These are phyloP conservation scores for Cotesia typhae DNA, from an alignment of 1,140 invertebrate species.

Conservation along the genomic window DNA sequence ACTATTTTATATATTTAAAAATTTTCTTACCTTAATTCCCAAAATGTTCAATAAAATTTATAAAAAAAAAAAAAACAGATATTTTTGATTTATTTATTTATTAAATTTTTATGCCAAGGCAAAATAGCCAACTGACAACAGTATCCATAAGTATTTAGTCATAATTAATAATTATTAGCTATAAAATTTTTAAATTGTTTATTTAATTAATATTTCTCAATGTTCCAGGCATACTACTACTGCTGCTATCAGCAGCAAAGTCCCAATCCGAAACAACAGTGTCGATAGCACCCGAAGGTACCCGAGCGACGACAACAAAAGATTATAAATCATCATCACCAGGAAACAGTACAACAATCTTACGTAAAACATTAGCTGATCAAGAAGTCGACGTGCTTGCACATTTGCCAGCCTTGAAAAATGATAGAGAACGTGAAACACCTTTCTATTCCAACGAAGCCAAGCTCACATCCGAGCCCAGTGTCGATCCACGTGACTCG, in stretches of 20 bases:
- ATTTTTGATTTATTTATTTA: too few species aligned
- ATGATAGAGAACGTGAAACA: constrained; percentile 29
- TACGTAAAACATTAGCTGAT: constrained; percentile 32
- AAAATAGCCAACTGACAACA: too few species aligned
- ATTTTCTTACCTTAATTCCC: too few species aligned
- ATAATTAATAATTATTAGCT: too few species aligned
- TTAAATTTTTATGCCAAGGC: too few species aligned
- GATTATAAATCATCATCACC: constrained; percentile 25
- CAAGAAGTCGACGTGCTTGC: constrained; percentile 33
- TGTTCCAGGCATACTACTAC: constrained; percentile 48
- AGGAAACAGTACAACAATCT: constrained; percentile 34
- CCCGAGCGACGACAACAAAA: not conserved
- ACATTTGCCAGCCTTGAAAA: constrained; percentile 25
- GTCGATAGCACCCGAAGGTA: not conserved
- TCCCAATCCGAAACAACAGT: constrained; percentile 36
- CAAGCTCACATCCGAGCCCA: not conserved
- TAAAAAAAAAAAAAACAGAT: too few species aligned
- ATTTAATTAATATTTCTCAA: constrained; percentile 13
- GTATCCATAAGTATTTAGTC: too few species aligned
- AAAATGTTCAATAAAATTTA: too few species aligned
- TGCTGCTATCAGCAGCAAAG: constrained; percentile 44
- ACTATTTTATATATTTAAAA: too few species aligned
- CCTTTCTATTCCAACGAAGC: constrained; percentile 33
- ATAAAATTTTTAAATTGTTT: not conserved
- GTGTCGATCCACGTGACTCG: not conserved